Evolutionary conservation across 1,140 invertebrate genomes (phyloP).

Genomic region (Branchinecta lynchi): DNA sequence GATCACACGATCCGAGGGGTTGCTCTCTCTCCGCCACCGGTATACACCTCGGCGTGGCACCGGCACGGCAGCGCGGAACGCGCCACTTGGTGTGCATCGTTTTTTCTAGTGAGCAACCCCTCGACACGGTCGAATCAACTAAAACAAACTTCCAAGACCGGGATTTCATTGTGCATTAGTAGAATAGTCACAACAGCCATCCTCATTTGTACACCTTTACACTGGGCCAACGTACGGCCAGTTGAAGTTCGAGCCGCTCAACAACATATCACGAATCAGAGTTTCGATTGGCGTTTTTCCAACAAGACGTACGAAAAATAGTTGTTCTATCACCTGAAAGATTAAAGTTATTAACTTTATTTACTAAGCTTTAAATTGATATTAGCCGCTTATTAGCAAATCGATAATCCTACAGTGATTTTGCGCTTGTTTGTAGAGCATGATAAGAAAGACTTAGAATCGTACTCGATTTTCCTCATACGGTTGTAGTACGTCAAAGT

Average conservation of each 20-base stretch:
- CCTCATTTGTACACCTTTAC: constrained; percentile 33
- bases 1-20: too few relatives aligned
- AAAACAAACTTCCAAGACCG: too few relatives aligned
- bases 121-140: too few relatives aligned
- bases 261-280: constrained; percentile 86
- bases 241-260: constrained; percentile 80
- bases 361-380: not conserved
- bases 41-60: too few relatives aligned
- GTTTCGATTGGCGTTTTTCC: constrained; percentile 94
- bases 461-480: too few relatives aligned
- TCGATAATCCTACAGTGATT: not conserved
- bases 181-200: too few relatives aligned
- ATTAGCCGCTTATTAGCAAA: not conserved
- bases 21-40: too few relatives aligned
- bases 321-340: constrained; percentile 77
- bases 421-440: not conserved
- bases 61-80: too few relatives aligned
- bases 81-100: too few relatives aligned
- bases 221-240: constrained; percentile 93
- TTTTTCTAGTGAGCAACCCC: too few relatives aligned
- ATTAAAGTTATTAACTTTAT: constrained; percentile 22
- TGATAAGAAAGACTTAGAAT: not conserved
- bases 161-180: too few relatives aligned
- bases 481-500: too few relatives aligned
- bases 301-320: constrained; percentile 90